Base-by-base conservation (phyloP, 2,113 vertebrate species). In the Coracopsis vasa region DNA sequence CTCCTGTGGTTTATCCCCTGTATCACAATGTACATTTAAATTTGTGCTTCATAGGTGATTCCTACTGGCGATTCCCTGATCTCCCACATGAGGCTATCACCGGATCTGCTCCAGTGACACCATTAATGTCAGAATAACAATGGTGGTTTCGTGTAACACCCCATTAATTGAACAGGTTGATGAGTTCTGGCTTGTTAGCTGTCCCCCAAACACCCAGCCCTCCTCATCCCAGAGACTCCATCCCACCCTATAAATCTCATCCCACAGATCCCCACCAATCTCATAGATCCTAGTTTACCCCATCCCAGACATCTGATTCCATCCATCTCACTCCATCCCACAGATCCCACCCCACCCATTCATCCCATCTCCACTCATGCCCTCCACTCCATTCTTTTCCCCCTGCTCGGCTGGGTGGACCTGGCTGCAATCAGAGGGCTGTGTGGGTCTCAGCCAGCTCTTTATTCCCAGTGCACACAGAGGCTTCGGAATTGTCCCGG, bases 81-180 rank as follows among this genome's bases (percentile, higher is more conserved):
- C 39, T 19, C 73, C 28, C 29, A 6, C 3, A 11, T 0, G 2
- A 42, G 17, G 12, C 4, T 31, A 12, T 10, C 21, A 8, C 29
- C 1, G 2, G 53, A 14, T n/a, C 75, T 3, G 5, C 13, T 20
- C 45, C 9, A 33, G 14, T 5, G 18, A 20, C 19, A 11, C 4
- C 8, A 11, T n/a, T 21, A 27, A 3, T 16, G 15, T 7, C 25
- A 6, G 9, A 9, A 20, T 19, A 19, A 35, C 19, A 16, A 12
- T 2, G 41, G 16, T 2, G 35, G 6, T 35, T 29, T 25, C 27
- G 20, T 27, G 3, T 6, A 28, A 50, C 3, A n/a, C 11, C 14
- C 11, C 65, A 3, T 41, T 41, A 28, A 50, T 41, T 31, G n/a
- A 33, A n/a, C 33, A 10, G 14, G n/a, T n/a, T 18, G 53, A 13